These are phyloP conservation scores for Eira barbara DNA, from an alignment of 2,113 vertebrate species.

Conservation along the genomic window DNA sequence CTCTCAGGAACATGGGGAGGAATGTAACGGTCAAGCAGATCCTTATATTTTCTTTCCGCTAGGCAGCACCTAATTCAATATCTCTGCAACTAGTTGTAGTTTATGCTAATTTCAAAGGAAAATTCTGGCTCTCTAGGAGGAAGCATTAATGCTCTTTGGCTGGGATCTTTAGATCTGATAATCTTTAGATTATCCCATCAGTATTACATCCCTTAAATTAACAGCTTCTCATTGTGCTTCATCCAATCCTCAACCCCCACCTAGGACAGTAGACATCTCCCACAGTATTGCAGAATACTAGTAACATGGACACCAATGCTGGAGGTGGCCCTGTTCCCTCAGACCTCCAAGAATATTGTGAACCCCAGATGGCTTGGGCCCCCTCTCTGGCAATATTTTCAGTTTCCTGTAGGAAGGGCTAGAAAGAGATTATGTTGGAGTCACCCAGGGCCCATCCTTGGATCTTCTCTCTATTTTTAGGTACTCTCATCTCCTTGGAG, in stretches of 20 bases:
- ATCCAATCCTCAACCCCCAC: not conserved
- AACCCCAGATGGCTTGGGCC: not conserved
- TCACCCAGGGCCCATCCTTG: not conserved
- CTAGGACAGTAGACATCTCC: not conserved
- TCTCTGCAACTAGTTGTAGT: not conserved
- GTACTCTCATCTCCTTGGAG: not conserved
- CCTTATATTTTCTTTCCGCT: not conserved
- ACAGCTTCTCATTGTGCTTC: not conserved
- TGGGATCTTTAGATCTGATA: not conserved
- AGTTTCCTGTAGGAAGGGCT: not conserved
- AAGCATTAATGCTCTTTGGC: not conserved
- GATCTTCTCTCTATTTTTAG: not conserved
- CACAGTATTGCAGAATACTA: not conserved
- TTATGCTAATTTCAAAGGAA: not conserved
- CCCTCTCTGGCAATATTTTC: not conserved
- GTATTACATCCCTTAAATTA: not conserved
- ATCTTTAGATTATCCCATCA: not conserved
- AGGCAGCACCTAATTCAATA: not conserved
- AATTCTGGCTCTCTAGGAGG: not conserved
- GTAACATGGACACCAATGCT: not conserved
- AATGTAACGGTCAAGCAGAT: not conserved
- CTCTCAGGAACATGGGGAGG: not conserved
- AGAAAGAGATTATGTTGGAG: not conserved
- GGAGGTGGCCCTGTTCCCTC: not conserved
- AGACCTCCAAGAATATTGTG: not conserved